These are phyloP conservation scores for Latrodectus elegans DNA, from an alignment of 2,888 invertebrate species.

Conservation along the genomic window DNA sequence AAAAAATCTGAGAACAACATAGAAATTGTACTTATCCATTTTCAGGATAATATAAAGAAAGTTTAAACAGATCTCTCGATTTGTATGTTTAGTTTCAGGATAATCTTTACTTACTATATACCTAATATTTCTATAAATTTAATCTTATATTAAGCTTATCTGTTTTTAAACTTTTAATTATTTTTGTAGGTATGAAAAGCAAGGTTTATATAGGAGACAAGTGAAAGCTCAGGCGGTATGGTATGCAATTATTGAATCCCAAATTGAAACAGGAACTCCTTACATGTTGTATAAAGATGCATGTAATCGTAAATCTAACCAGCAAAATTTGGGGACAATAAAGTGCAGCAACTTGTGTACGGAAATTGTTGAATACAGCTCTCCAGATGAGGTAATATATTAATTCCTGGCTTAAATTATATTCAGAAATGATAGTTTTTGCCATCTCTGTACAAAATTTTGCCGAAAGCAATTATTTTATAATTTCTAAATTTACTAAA, in stretches of 20 bases:
- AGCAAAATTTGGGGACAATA: slow-evolving; percentile 98
- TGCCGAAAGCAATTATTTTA: no score
- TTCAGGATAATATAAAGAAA: no score
- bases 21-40: no score
- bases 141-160: slow-evolving; percentile 10
- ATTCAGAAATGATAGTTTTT: not conserved
- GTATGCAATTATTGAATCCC: slow-evolving; percentile 94
- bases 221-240: slow-evolving; percentile 90
- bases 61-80: no score
- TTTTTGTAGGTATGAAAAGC: slow-evolving; percentile 83
- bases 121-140: no score
- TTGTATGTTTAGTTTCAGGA: no score
- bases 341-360: slow-evolving; percentile 98
- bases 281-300: slow-evolving; percentile 98
- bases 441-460: not conserved
- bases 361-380: slow-evolving; percentile 96
- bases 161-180: slow-evolving; percentile 10
- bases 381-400: slow-evolving; percentile 84
- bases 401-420: slow-evolving; percentile 32
- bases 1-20: no score
- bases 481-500: no score
- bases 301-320: slow-evolving; percentile 97
- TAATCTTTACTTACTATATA: no score
- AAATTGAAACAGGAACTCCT: slow-evolving; percentile 98
- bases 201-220: slow-evolving; percentile 81